phyloP scores from a whole-genome alignment of 2,113 vertebrate genomes.

The Heterocephalus glaber region DNA sequence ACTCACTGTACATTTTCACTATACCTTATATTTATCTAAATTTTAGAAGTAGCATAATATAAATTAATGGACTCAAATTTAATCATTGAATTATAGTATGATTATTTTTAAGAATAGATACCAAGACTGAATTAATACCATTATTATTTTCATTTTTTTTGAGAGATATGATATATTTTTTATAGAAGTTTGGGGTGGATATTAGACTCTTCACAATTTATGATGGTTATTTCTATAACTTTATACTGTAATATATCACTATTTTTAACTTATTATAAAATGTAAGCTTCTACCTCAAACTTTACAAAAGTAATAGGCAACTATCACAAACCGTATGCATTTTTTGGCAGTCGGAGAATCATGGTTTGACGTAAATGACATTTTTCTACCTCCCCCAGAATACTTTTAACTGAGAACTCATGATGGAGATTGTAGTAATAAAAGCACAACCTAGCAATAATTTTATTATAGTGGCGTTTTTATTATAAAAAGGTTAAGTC shows the following conservation, averaged over 20 bases:
- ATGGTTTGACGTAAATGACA: constrained; percentile 75
- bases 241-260: neutral
- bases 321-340: constrained; percentile 74
- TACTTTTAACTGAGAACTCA: constrained; percentile 80
- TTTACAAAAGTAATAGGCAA: constrained; percentile 77
- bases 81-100: neutral
- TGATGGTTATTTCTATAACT: neutral
- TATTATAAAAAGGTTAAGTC: constrained; percentile 73
- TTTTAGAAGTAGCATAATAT: neutral
- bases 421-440: constrained; percentile 73
- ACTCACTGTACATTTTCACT: neutral
- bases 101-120: constrained; percentile 10
- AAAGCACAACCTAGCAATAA: constrained; percentile 80
- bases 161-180: neutral
- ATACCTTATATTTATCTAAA: neutral
- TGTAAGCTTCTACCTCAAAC: constrained; percentile 44
- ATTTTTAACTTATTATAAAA: constrained; percentile 67
- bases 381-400: constrained; percentile 77
- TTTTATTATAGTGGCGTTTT: constrained; percentile 74
- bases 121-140: neutral
- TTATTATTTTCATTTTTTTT: constrained; percentile 5
- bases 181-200: neutral
- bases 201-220: constrained; percentile 36
- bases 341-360: constrained; percentile 77
- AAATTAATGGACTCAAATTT: constrained; percentile 10